phyloP scores from a whole-genome alignment of 2,797 vertebrate species.

The Antrozous pallidus region DNA sequence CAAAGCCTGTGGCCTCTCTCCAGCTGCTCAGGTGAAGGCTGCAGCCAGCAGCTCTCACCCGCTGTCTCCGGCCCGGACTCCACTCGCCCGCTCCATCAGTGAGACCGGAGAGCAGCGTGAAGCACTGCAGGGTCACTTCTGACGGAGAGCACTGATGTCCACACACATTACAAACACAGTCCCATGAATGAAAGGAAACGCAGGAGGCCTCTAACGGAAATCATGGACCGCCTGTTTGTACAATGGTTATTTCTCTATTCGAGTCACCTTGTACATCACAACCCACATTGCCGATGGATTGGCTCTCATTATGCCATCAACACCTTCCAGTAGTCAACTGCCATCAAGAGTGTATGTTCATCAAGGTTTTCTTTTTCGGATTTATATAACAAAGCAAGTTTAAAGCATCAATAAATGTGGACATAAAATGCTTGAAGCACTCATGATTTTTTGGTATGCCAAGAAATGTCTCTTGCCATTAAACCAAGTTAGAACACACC shows the following conservation, averaged over 20 bases:
- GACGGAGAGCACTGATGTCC: neutral
- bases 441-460: conserved; percentile 1
- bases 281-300: neutral
- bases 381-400: neutral
- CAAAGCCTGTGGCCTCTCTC: neutral
- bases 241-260: neutral
- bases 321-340: neutral
- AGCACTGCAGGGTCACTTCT: neutral
- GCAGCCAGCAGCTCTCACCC: too few species aligned
- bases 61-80: neutral
- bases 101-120: neutral
- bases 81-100: neutral
- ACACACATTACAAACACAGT: neutral
- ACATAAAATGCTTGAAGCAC: neutral
- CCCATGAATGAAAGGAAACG: neutral
- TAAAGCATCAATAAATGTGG: neutral
- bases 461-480: neutral
- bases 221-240: neutral
- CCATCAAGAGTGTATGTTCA: neutral
- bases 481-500: neutral
- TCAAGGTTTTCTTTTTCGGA: neutral
- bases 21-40: neutral
- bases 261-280: neutral
- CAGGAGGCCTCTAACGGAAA: neutral
- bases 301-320: neutral